These are phyloP conservation scores for Toxonevra muliebris DNA, from an alignment of 2,888 invertebrate species.

Conservation along the genomic window DNA sequence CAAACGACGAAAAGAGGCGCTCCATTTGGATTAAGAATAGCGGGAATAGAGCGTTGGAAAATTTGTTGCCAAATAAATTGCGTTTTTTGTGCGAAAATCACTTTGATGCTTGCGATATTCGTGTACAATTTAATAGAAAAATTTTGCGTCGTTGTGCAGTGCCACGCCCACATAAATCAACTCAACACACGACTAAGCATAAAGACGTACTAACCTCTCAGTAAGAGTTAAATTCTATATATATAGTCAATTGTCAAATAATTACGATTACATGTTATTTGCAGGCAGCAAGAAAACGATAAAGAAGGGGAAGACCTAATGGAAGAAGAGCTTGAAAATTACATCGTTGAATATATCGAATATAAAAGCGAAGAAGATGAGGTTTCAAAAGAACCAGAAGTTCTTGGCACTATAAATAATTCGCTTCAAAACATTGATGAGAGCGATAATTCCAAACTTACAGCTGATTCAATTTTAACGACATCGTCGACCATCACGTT, in stretches of 20 bases:
- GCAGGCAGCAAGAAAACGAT: not conserved
- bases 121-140: slow-evolving; percentile 44
- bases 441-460: not conserved
- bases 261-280: not conserved
- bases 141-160: slow-evolving; percentile 42
- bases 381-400: not conserved
- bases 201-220: too few relatives aligned
- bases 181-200: not conserved
- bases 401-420: not conserved
- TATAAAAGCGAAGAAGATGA: not conserved
- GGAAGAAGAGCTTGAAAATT: not conserved
- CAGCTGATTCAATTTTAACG: not conserved
- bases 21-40: slow-evolving; percentile 49
- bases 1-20: slow-evolving; percentile 47
- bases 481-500: not conserved
- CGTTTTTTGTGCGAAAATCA: slow-evolving; percentile 48
- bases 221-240: not conserved
- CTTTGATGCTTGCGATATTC: slow-evolving; percentile 44
- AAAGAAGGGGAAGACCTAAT: not conserved
- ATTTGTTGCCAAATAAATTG: slow-evolving; percentile 30
- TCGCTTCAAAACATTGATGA: not conserved
- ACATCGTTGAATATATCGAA: not conserved
- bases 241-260: not conserved
- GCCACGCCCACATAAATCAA: slow-evolving; percentile 35
- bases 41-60: slow-evolving; percentile 44